Base-by-base conservation (phyloP, 2,113 vertebrate species). In the Etia nguti region DNA sequence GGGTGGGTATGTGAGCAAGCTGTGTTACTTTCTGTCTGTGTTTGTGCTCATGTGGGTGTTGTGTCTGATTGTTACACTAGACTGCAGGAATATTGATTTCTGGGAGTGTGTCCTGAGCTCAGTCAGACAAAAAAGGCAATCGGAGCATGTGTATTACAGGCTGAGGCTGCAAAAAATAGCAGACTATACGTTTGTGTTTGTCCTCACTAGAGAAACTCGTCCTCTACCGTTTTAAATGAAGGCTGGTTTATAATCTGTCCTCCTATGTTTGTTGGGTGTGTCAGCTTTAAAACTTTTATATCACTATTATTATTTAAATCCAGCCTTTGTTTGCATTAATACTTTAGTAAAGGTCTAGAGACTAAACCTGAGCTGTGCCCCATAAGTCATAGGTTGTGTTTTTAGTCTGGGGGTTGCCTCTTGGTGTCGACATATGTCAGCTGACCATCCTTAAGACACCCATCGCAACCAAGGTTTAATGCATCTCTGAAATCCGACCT, bases 71-170 rank as follows among this genome's bases (percentile, higher is more conserved):
- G 13, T 26, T 75, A 15, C 60, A 12, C 68, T 86, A 77, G 83
- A 82, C 90, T 92, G 90, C 81, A 90, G 81, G 46, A 77, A 73
- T 90, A 92, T 93, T 86, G 90, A 93, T 93, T 89, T 86, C 65
- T 68, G 36, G 26, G 80, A 81, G 59, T 79, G 89, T 86, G 91
- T 90, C 82, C 81, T 48, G 29, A 75, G 75, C n/a, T 12, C 65
- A 52, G 65, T 81, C 59, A 79, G 80, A 84, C 77, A 73, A 60
- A 82, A 75, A 80, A 84, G 10, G 56, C 31, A 11, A 59, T 83
- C 52, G 3, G 56, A 80, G 31, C 24, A n/a, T 3, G 16, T 50
- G 70, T 31, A 77, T 77, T 50, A 77, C 46, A 77, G 1, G 3
- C 26, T 2, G 6, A 77, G 70, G 26, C 26, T 77, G 70, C 43